Percentiles rank a stretch among this genome's conserved stretches.
Conservation (phyloP, 2,113 vertebrate species). For the Sciurus niger region DNA sequence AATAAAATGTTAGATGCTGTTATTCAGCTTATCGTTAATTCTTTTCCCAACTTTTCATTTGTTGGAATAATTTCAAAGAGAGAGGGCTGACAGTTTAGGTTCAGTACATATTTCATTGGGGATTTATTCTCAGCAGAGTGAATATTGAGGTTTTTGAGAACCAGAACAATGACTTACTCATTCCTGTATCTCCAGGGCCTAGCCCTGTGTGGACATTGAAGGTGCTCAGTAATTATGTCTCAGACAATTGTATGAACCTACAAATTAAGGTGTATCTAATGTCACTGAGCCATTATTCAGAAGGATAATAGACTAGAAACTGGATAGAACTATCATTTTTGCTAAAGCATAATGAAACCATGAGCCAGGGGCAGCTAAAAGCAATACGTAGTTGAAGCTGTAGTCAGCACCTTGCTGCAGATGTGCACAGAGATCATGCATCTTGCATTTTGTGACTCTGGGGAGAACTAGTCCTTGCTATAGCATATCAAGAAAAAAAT, state of each 20-base stretch:
- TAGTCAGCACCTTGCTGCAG: background rate
- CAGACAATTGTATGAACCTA: background rate
- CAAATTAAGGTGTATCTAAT: background rate
- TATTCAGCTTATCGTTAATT: background rate
- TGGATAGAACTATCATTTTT: background rate
- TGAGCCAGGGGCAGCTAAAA: background rate
- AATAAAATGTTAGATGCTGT: background rate
- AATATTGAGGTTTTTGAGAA: slow-evolving; percentile 36
- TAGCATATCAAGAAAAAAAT: background rate
- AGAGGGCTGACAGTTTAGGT: background rate
- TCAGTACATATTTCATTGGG: background rate
- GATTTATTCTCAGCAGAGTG: background rate
- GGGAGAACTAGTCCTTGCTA: background rate
- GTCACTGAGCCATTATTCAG: background rate
- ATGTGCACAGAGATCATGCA: background rate
- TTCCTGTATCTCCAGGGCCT: background rate
- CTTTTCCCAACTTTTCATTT: background rate
- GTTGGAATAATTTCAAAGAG: background rate
- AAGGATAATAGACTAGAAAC: background rate
- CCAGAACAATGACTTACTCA: background rate
- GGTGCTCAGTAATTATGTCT: background rate
- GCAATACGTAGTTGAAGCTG: background rate
- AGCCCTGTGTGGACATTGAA: background rate
- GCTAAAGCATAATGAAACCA: background rate
- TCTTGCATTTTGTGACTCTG: background rate